Conservation (phyloP, 30 jellyfish, hydroid and myxozoan species). For the Turritopsis dohrnii region DNA sequence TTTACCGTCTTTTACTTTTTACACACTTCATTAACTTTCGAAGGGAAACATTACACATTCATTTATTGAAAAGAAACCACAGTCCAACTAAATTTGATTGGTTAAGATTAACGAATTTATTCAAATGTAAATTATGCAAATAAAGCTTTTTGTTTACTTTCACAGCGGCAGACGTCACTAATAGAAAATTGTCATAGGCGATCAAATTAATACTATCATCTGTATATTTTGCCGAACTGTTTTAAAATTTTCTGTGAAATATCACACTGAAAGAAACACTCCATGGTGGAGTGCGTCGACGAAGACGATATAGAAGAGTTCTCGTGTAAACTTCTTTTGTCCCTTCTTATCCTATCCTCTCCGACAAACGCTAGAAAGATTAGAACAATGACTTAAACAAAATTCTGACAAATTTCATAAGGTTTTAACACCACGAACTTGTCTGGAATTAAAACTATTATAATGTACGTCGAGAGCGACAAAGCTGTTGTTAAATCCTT, state of each 20-base stretch:
- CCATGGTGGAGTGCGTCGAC: no score
- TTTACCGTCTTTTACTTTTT: neutral
- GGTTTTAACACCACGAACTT: no score
- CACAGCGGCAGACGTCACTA: neutral
- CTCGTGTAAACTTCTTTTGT: no score
- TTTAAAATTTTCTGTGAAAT: neutral
- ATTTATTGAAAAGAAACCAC: constrained; percentile 2
- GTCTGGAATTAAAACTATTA: no score
- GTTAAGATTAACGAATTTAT: neutral
- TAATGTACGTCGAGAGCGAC: no score
- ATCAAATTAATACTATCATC: neutral
- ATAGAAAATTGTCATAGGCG: neutral
- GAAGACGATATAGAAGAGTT: no score
- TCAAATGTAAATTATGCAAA: constrained; percentile 14
- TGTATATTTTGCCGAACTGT: neutral
- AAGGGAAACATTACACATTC: constrained; percentile 20
- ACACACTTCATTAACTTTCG: constrained; percentile 20
- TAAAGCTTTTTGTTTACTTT: neutral
- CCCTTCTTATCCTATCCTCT: no score
- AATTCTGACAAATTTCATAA: no score
- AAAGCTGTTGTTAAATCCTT: no score
- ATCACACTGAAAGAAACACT: no score
- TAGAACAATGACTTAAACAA: no score
- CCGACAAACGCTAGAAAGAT: no score
- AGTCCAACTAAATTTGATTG: neutral